Base-by-base conservation (phyloP, 53 echinoderm and acorn worm genomes). In the Actinopyga echinites region DNA sequence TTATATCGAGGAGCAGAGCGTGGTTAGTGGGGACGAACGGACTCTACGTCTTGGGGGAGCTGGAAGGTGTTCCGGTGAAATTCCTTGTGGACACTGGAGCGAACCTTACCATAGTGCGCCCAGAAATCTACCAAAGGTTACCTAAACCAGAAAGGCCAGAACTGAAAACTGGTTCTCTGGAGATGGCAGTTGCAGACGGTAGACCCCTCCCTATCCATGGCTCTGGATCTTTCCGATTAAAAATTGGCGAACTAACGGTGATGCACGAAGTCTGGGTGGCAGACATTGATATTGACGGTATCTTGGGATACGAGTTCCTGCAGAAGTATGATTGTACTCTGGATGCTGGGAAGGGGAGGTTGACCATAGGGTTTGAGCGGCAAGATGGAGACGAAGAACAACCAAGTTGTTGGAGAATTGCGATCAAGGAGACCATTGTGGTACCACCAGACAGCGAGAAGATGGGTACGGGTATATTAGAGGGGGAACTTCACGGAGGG, bases 291-390 rank as follows among this genome's bases (percentile, higher is more conserved):
- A 57, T 62, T 17, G 92, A 86, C 31, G 92, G 89, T n/a, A 62
- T 92, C 31, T 38, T 92, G n/a, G 92, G 92, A 15, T 83, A 66
- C 45, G 86, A 86, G 53, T 92, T 89, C 35, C 56, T 92, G 10
- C 74, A 81, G 0, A 53, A 56, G 64, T 78, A 83, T 40, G 55
- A 65, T 30, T 88, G 79, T 38, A 25, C 3, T 6, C 34, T 88
- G 4, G 75, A 75, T 13, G 69, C 42, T 24, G 53, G 75, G 2
- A 45, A 15, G 9, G 54, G 75, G 43, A 13, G 24, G 28, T 52
- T 75, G 26, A 53, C 54, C 19, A 75, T 52, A 11, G 75, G 54
- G 1, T 9, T 10, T 23, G 15, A 21, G 56, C 56, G 40, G 38
- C 40, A 11, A 21, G 2, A 61, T 9, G 33, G 34, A 2, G 37